phyloP scores from a whole-genome alignment of 2,888 invertebrate species.

The Anthoptus insignis region DNA sequence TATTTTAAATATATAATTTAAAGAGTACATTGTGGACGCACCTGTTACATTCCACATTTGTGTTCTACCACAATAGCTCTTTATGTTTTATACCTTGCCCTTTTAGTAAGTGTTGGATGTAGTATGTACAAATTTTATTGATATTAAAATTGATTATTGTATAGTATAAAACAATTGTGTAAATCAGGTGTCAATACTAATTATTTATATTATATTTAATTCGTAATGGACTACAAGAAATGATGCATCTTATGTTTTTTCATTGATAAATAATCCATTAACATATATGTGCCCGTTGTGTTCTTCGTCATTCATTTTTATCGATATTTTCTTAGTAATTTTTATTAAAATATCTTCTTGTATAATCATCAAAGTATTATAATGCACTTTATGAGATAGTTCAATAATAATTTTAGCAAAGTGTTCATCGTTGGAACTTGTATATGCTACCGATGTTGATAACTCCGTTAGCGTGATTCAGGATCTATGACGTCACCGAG shows the following conservation, averaged over 20 bases:
- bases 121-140: constrained; percentile 42
- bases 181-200: background rate
- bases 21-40: constrained; percentile 47
- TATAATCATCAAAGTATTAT: too few relatives aligned
- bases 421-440: too few relatives aligned
- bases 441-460: too few relatives aligned
- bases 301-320: background rate
- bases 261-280: background rate
- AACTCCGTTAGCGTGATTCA: too few relatives aligned
- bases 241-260: background rate
- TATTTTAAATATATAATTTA: constrained; percentile 20
- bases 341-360: too few relatives aligned
- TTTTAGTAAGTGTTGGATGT: constrained; percentile 40
- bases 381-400: too few relatives aligned
- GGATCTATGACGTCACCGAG: too few relatives aligned
- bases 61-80: constrained; percentile 43
- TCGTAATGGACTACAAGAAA: background rate
- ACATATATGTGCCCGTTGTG: background rate
- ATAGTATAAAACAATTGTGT: too few relatives aligned
- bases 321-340: background rate
- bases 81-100: constrained; percentile 41
- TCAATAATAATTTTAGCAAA: constrained; percentile 16
- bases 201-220: background rate
- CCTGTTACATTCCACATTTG: constrained; percentile 54
- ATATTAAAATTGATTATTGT: too few relatives aligned